A percentile compares a stretch with the other conserved stretches of the same genome.
These are phyloP conservation scores for Apotomis betuletana DNA, from an alignment of 2,888 invertebrate genomes.

Conservation along the genomic window DNA sequence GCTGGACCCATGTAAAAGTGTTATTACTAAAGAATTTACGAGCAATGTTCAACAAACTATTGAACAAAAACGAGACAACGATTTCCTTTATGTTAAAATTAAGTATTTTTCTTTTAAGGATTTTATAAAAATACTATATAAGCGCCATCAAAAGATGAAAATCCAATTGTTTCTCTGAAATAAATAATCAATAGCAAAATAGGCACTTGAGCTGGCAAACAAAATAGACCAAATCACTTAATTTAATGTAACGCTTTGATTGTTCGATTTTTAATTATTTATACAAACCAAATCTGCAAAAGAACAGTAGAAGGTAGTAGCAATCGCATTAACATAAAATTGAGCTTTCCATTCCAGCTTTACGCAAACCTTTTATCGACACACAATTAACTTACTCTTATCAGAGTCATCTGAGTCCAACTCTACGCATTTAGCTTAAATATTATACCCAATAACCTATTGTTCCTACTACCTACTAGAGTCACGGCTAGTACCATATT, in stretches of 20 bases:
- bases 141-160: too few species aligned
- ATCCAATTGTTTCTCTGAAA: too few species aligned
- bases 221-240: too few species aligned
- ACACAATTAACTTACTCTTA: conserved; percentile 67
- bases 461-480: conserved; percentile 69
- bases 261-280: too few species aligned
- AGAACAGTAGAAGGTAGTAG: too few species aligned
- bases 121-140: too few species aligned
- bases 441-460: conserved; percentile 70
- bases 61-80: conserved; percentile 1
- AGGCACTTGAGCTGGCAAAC: too few species aligned
- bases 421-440: conserved; percentile 71
- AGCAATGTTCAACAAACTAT: conserved; percentile 29
- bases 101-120: background rate
- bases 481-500: conserved; percentile 81
- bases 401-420: conserved; percentile 71
- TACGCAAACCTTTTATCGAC: conserved; percentile 26
- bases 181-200: too few species aligned
- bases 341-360: background rate
- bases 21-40: conserved; percentile 33
- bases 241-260: too few species aligned
- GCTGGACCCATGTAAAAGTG: conserved; percentile 27
- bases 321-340: background rate
- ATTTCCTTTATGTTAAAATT: conserved; percentile 5
- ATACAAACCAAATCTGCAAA: too few species aligned